These are phyloP conservation scores for Eubasilissa splendida DNA, from an alignment of 2,888 invertebrate species.

Conservation along the genomic window DNA sequence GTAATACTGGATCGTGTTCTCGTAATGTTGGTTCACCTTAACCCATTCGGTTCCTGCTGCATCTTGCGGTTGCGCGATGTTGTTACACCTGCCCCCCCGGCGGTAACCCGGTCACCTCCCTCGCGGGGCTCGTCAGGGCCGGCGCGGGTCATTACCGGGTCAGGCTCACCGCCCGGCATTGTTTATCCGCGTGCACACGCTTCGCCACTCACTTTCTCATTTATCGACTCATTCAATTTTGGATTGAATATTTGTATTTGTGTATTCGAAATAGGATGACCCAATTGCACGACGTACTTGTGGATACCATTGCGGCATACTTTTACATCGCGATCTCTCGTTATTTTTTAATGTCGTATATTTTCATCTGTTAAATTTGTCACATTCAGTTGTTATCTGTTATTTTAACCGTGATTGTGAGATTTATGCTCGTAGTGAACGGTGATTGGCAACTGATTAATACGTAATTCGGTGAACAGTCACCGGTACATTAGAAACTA, in stretches of 20 bases:
- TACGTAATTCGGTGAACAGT: background rate
- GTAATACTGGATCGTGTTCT: no score
- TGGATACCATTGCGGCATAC: no score
- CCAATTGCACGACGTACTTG: no score
- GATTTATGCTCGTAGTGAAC: no score
- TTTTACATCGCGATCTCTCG: background rate
- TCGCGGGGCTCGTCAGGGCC: conserved; percentile 21
- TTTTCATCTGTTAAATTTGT: no score
- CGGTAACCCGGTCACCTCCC: conserved; percentile 24
- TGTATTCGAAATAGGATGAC: no score
- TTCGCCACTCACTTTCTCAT: no score
- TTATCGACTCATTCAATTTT: no score
- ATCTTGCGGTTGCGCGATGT: conserved; percentile 6
- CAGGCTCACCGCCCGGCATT: conserved; percentile 1
- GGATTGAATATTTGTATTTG: no score
- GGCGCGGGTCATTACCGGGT: conserved; percentile 35
- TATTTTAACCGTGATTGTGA: no score
- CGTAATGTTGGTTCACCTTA: conserved; percentile 12
- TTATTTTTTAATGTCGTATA: no score
- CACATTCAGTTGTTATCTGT: no score
- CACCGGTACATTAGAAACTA: background rate
- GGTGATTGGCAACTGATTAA: background rate
- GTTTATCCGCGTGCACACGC: background rate
- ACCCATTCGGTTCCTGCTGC: conserved; percentile 3
- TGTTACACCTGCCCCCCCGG: conserved; percentile 27